These are phyloP conservation scores for Trachelipus rathkii DNA, from an alignment of 1,140 invertebrate genomes.

Conservation along the genomic window DNA sequence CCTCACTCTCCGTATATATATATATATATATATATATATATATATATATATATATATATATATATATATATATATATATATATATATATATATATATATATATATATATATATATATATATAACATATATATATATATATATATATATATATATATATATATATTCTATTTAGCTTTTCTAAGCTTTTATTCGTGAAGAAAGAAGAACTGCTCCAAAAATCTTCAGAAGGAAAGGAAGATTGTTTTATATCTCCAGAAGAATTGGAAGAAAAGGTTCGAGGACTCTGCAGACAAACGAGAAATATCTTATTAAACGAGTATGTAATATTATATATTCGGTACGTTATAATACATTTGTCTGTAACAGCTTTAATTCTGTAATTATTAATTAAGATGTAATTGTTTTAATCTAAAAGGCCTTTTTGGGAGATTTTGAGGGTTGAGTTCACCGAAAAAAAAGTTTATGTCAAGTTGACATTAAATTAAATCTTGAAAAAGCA, in stretches of 20 bases:
- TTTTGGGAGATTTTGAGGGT: too few species aligned
- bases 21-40: background rate
- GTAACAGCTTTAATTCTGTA: too few species aligned
- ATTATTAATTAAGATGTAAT: too few species aligned
- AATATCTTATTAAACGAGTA: slow-evolving; percentile 53
- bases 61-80: slow-evolving; percentile 24
- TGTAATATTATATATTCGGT: slow-evolving; percentile 31
- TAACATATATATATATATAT: too few species aligned
- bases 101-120: slow-evolving; percentile 27
- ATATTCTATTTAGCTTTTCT: background rate
- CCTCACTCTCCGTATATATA: too few species aligned
- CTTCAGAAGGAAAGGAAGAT: slow-evolving; percentile 50
- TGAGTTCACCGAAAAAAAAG: too few species aligned
- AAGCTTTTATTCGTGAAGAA: background rate
- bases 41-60: slow-evolving; percentile 7
- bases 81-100: slow-evolving; percentile 24
- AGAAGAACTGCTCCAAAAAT: slow-evolving; percentile 46
- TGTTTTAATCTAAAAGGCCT: too few species aligned
- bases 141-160: too few species aligned
- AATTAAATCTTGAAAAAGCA: too few species aligned
- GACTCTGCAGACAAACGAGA: slow-evolving; percentile 56
- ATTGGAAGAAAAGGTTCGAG: slow-evolving; percentile 59
- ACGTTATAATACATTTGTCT: too few species aligned
- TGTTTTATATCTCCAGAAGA: slow-evolving; percentile 61
- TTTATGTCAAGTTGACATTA: too few species aligned